Evolutionary conservation across 2,888 invertebrate genomes (phyloP), one percentile per base, ranked within the genome.

Genomic region (Hemistola chrysoprasaria): DNA sequence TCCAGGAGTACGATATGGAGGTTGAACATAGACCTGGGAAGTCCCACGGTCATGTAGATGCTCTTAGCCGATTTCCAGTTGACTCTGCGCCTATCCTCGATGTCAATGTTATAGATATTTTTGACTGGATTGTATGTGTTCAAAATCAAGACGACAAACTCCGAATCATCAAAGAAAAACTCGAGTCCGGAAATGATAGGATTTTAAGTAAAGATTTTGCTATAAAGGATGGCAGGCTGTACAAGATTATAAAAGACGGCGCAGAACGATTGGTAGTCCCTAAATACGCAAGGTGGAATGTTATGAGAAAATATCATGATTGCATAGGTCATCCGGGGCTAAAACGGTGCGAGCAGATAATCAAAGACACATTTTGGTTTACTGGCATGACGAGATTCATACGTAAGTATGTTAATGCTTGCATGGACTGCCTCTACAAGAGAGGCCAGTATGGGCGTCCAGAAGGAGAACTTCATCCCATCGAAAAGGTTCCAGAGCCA

Each of bases 301-400:
- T 51, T 1, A 6, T 45, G 11, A 45, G 42, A 9, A 49, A 46
- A 22, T 35, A 58, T 23, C 28, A 28, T 33, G 33, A 33, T 11
- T 1, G 22, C 4, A 24, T 16, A 6, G 33, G 33, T 7, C 33
- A 33, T 16, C 6, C 22, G 8, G 24, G 24, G 22, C 8, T 28
- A 3, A 11, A 28, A 10, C 8, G 10, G n/a, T 11, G 11, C 10
- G 11, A 75, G 3, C 33, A 55, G 8, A 39, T 50, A 24, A 49
- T 79, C 6, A 56, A 56, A 25, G 37, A 63, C 21, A 48, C 63
- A 8, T 84, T 73, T 54, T 83, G 76, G 75, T n/a, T n/a, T n/a
- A n/a, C n/a, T n/a, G n/a, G n/a, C n/a, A n/a, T n/a, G n/a, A n/a
- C n/a, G n/a, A n/a, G 56, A 0, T 78, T 72, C 37, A 69, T 78